Evolutionary conservation across 2,797 vertebrate species (phyloP), one percentile per base, ranked within the genome.

Genomic region (Trichosurus vulpecula): DNA sequence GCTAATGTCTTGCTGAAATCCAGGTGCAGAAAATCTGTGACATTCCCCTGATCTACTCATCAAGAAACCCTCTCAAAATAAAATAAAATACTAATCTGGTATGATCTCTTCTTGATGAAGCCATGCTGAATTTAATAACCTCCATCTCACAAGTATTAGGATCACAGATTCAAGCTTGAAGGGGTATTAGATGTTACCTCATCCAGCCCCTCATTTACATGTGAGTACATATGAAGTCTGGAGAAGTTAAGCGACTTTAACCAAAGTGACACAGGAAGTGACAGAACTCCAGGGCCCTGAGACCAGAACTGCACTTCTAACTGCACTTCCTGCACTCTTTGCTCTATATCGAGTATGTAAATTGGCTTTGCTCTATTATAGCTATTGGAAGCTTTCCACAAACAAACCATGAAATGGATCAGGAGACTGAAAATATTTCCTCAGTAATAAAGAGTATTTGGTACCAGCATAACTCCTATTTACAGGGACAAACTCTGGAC

Each of bases 391-490:
- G 8, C n/a, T 81, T 55, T 57, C 51, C 0, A 30, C 27, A 91
- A 61, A 74, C 13, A 53, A 58, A 74, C 52, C 30, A 8, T 25
- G 54, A 41, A 16, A 3, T 1, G 0, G 2, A 22, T 90, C 92
- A 19, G 52, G 51, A 93, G n/a, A 53, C 13, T 35, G 10, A 81
- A 87, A 91, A 74, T n/a, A 14, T 56, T 61, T 56, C 10, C 89
- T 57, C 0, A 0, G 47, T 58, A 81, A 90, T 13, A 9, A 0
- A 11, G 47, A 22, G 47, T 6, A 3, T 4, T 11, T n/a, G 1
- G 2, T 90, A 56, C 57, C 16, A 52, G 51, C 52, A 90, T 41
- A 2, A 2, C 16, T 25, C 53, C 16, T 29, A 27, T 25, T 22
- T 61, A 56, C 61, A 16, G 41, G n/a, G 35, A 89, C n/a, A n/a